A percentile compares a stretch with the other conserved stretches of the same genome.
phyloP scores from a whole-genome alignment of 2,888 invertebrate genomes.

The Nebria brevicollis region DNA sequence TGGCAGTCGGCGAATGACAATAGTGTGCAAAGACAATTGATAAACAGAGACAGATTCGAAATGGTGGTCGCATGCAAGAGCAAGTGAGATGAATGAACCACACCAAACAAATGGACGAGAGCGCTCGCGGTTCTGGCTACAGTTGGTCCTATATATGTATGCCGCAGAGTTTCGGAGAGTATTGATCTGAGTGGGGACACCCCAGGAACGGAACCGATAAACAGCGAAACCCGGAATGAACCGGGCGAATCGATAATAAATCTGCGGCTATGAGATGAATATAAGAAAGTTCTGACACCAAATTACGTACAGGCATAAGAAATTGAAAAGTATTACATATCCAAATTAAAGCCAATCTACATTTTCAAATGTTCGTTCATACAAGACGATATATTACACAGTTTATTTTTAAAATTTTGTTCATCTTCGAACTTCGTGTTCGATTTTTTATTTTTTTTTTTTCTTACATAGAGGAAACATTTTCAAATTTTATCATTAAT shows the following conservation, averaged over 20 bases:
- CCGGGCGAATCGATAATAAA: slow-evolving; percentile 43
- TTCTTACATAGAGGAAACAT: no score
- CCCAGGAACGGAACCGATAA: slow-evolving; percentile 40
- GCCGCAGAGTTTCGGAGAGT: slow-evolving; percentile 26
- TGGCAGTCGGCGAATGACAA: slow-evolving; percentile 5
- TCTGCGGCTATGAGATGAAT: slow-evolving; percentile 33
- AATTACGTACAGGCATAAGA: slow-evolving; percentile 35
- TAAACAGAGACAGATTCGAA: background rate
- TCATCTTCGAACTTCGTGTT: no score
- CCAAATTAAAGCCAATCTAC: background rate
- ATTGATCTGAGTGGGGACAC: slow-evolving; percentile 37
- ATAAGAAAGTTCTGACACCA: slow-evolving; percentile 25
- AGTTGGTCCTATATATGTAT: background rate
- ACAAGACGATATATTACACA: background rate
- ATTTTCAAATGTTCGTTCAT: background rate
- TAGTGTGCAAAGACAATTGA: background rate
- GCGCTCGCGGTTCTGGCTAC: slow-evolving; percentile 1
- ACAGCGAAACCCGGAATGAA: slow-evolving; percentile 46
- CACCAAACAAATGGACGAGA: background rate
- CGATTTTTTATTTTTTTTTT: no score
- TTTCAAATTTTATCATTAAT: no score
- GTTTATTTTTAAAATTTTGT: background rate
- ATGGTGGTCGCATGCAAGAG: background rate
- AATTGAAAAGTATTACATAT: slow-evolving; percentile 28
- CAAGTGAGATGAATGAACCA: background rate